Evolutionary conservation across 2,113 vertebrate species (phyloP), one percentile per base, ranked within the genome.

Genomic region (Plotosus lineatus): DNA sequence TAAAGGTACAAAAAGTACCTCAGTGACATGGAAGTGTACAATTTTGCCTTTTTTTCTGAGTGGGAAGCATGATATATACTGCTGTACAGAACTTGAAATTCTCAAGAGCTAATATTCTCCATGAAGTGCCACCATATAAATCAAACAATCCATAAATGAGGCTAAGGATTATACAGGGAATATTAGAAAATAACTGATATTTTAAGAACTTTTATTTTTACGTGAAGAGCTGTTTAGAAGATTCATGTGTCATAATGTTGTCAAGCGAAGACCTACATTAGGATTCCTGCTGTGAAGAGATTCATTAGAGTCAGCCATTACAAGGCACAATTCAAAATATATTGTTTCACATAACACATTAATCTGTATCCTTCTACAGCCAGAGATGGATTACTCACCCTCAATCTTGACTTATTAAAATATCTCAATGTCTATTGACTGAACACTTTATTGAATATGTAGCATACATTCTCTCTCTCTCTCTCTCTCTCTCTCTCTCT

Each of bases 261-360:
- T 44, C 65, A 69, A 44, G 40, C 44, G 12, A 72, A 72, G 69
- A 72, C 44, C 69, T 33, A 71, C 42, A 46, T 71, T 71, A 71
- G 26, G 40, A 63, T 48, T 33, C 26, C 9, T 63, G 44, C 60
- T 78, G 44, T 78, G 31, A 63, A 38, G 31, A 77, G 42, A 77
- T 48, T 36, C 12, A 12, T 1, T 8, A 65, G 42, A 51, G 21
- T 58, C 50, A 44, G 65, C 28, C 6, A 21, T 51, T 33, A 73
- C 21, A 6, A 28, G 17, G 51, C 15, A 72, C 23, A 46, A 2
- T 72, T 50, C 21, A 72, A 50, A 31, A 26, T 26, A 72, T 33
- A 11, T 50, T 72, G n/a, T 10, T 72, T 72, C 14, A 69, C 15
- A 50, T 50, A 14, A 15, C 12, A 31, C 28, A 31, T 17, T 11